Base-by-base conservation (phyloP, 2,113 vertebrate species). In the Microcebus murinus region DNA sequence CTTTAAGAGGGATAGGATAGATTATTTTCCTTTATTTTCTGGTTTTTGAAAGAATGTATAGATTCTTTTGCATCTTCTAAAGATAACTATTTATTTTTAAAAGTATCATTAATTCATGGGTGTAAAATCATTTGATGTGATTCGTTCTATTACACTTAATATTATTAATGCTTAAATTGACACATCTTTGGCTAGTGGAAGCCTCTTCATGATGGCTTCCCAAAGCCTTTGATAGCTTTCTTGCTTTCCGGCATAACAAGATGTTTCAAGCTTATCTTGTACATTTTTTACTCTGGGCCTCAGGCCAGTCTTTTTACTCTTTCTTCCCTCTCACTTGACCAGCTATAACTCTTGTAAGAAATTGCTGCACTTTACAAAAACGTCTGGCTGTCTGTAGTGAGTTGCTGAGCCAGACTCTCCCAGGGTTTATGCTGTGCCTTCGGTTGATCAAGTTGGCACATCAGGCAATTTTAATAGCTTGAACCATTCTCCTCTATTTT, bases 41-140 rank as follows among this genome's bases (percentile, higher is more conserved):
- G 20, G 23, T 93, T 97, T 86, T 89, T n/a, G 80, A 92, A 63
- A 90, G 68, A 89, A 50, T 83, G 39, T 67, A 10, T 95, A 80
- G n/a, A 8, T 85, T 87, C 52, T 36, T 94, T 76, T 90, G 39
- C 31, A 61, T 94, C 34, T 86, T 87, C 29, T 15, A 65, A 65
- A 79, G 31, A 48, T 74, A 86, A 31, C 80, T 80, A 1, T 39
- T 89, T 48, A 67, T 77, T 92, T 87, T 85, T 73, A 29, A 89
- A 48, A 73, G 27, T 83, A 29, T 91, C 42, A 65, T 76, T 88
- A 88, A 93, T 67, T 91, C n/a, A 27, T 45, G 9, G 21, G 5
- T 57, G 87, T 90, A 90, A 87, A 95, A 50, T 61, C 5, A 52
- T 87, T 84, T 88, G 59, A 21, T 93, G 39, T 88, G 31, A 93